Percentiles rank a stretch among this genome's conserved stretches.
Conservation (phyloP, 2,113 vertebrate species). For the Apodemus sylvaticus region DNA sequence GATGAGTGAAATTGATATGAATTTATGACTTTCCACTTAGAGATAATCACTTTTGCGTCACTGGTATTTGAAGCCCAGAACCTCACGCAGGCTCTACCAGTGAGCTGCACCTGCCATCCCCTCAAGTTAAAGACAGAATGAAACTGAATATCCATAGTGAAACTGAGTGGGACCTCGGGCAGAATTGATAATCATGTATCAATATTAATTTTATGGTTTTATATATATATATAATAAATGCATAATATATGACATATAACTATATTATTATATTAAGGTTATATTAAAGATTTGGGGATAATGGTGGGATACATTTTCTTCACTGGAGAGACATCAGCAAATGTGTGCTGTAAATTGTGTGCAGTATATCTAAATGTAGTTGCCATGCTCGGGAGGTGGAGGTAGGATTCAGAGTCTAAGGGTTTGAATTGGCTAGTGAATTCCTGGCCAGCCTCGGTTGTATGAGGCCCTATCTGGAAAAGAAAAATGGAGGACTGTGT, state of each 20-base stretch:
- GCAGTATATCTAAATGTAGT: not conserved
- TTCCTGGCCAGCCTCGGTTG: not conserved
- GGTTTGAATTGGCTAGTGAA: not conserved
- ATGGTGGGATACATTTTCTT: not conserved
- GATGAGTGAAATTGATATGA: not conserved
- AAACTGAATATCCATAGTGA: not conserved
- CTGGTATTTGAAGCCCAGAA: not conserved
- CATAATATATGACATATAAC: too few relatives aligned
- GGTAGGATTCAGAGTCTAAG: not conserved
- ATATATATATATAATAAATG: not conserved
- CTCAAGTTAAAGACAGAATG: not conserved
- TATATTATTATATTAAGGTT: not conserved
- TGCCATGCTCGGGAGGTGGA: not conserved
- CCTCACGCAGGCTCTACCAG: not conserved
- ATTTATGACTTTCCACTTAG: not conserved
- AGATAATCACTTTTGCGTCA: not conserved
- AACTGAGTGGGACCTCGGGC: not conserved
- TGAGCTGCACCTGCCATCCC: not conserved
- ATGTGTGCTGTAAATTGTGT: not conserved
- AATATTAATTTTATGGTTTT: slow-evolving; percentile 26
- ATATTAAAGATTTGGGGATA: not conserved
- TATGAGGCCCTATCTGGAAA: not conserved
- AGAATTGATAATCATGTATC: not conserved
- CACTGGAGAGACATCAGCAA: not conserved
- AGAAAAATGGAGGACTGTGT: not conserved